Base-by-base conservation (phyloP, 2,888 invertebrate species). In the Macrophya alboannulata region DNA sequence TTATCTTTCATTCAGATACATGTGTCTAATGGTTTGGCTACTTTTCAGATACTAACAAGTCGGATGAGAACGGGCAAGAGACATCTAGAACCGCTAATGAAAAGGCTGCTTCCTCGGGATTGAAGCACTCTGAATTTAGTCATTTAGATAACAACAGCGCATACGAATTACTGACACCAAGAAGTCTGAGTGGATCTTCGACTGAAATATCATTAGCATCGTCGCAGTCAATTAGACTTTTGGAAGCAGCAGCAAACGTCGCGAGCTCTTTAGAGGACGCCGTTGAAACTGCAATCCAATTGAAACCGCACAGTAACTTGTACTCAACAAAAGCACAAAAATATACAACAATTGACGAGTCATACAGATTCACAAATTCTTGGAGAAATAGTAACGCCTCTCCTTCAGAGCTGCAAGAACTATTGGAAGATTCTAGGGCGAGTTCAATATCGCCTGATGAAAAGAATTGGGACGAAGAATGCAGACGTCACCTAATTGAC, bases 401-500 rank as follows among this genome's bases (percentile, higher is more conserved):
- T 40, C 12, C 68, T 83, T 65, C 76, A 3, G 76, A 68, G 21
- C 59, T 71, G 8, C 71, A 55, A 55, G 82, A 43, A 65, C 55
- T 83, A n/a, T 71, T 71, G 79, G n/a, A 76, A 40, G 40, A 86
- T 31, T 71, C 71, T 12, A 40, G 77, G 37, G 81, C 59, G 10
- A 85, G 65, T 65, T 79, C 83, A n/a, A 59, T 87, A 6, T 89
- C 91, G 5, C 89, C 89, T 8, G 89, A 90, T 43, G 90, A 91
- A 48, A 90, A 91, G 37, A 91, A 91, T 5, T 96, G 96, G 96
- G 95, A 95, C 84, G 95, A 96, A 89, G 96, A 96, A 87, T 96
- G 96, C 88, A 95, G 95, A 87, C 96, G 96, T 89, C 97, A 97
- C 91, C 94, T 97, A 87, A 96, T 96, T 2, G 97, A 97, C 90